These are phyloP conservation scores for Amyelois transitella DNA, from an alignment of 1,140 invertebrate genomes.

Conservation along the genomic window DNA sequence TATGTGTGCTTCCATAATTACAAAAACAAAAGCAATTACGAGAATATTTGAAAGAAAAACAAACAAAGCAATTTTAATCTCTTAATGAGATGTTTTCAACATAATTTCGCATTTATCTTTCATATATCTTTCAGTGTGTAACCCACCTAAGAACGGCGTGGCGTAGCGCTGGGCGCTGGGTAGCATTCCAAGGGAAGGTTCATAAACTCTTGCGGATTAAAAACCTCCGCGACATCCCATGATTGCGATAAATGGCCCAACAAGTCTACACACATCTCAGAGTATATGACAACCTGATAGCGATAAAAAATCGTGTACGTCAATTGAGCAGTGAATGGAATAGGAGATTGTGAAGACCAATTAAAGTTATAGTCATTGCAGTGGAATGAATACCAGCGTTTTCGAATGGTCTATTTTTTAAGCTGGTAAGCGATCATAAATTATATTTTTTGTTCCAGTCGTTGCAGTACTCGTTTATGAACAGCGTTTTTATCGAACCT, in stretches of 20 bases:
- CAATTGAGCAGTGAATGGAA: neutral
- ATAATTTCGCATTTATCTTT: neutral
- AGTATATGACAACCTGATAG: neutral
- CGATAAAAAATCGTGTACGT: neutral
- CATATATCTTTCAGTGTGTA: neutral
- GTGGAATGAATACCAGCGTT: too few species aligned
- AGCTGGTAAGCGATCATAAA: too few species aligned
- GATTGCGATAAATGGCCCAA: conserved; percentile 7
- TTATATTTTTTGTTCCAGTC: too few species aligned
- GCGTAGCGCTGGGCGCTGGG: conserved; percentile 41
- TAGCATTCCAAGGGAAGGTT: conserved; percentile 53
- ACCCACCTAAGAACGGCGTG: conserved; percentile 13
- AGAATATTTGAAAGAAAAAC: too few species aligned
- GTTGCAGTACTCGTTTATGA: too few species aligned
- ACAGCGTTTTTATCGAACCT: too few species aligned
- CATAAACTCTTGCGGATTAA: conserved; percentile 47
- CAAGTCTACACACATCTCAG: neutral
- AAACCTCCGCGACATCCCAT: conserved; percentile 34
- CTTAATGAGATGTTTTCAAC: neutral
- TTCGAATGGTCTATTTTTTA: too few species aligned
- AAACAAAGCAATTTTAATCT: too few species aligned
- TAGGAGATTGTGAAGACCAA: neutral
- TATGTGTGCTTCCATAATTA: too few species aligned
- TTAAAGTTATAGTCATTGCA: neutral
- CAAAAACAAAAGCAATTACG: too few species aligned